These are phyloP conservation scores for Percopsis omiscomaycus DNA, from an alignment of 2,797 vertebrate species.

Conservation along the genomic window DNA sequence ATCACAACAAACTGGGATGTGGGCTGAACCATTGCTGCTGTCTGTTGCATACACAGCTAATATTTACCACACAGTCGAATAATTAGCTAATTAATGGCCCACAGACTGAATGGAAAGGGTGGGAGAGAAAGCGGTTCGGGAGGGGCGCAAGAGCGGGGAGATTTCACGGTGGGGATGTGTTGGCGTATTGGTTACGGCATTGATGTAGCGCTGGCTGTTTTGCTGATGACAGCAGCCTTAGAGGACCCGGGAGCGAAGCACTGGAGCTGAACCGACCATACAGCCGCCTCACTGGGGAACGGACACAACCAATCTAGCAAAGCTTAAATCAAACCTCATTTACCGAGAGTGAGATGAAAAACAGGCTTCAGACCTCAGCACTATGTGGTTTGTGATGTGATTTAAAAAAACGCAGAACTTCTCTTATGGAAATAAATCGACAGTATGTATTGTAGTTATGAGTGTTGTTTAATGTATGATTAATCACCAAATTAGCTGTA, in stretches of 20 bases:
- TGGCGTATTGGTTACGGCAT: conserved; percentile 59
- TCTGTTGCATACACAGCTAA: conserved; percentile 30
- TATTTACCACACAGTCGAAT: conserved; percentile 57
- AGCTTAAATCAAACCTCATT: conserved; percentile 5
- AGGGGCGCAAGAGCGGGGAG: conserved; percentile 5
- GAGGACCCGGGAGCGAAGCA: conserved; percentile 45
- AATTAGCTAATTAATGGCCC: conserved; percentile 53
- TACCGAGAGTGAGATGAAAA: not conserved
- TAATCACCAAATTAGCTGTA: too few species aligned
- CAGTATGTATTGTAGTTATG: too few species aligned
- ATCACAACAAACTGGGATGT: not conserved
- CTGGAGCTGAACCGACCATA: conserved; percentile 45
- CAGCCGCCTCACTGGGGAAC: conserved; percentile 19
- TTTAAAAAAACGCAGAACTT: not conserved
- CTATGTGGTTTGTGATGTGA: not conserved
- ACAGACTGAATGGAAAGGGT: conserved; percentile 19
- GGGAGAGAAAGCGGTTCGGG: not conserved
- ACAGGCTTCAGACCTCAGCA: not conserved
- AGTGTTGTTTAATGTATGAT: too few species aligned
- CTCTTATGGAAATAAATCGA: not conserved
- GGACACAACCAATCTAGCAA: conserved; percentile 37
- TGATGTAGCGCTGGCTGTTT: conserved; percentile 58
- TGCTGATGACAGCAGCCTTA: conserved; percentile 69
- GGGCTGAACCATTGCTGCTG: conserved; percentile 1
- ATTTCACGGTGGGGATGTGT: conserved; percentile 40